Conservation (phyloP, 2,113 vertebrate genomes). For the Rhagologus leucostigma region DNA sequence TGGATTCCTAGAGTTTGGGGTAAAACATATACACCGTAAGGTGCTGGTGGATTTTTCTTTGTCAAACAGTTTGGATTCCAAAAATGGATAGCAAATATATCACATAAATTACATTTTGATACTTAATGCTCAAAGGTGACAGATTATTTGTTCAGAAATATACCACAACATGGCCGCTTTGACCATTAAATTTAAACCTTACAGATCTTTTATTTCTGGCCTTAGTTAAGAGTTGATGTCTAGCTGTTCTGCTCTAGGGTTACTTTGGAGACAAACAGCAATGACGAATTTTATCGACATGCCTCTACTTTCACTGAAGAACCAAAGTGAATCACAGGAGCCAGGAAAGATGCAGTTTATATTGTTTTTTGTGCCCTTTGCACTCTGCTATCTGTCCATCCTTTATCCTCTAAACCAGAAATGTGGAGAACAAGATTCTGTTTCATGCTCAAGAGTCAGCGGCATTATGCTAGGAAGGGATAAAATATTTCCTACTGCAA, state of each 20-base stretch:
- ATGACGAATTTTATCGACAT: background rate
- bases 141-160: background rate
- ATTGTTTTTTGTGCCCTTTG: background rate
- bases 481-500: background rate
- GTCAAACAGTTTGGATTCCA: too few species aligned
- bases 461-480: background rate
- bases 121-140: background rate
- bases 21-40: background rate
- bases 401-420: background rate
- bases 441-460: background rate
- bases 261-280: background rate
- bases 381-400: background rate
- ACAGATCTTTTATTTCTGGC: background rate
- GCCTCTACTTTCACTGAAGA: background rate
- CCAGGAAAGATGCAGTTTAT: background rate
- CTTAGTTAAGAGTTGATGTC: background rate
- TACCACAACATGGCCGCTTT: background rate
- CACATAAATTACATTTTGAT: background rate
- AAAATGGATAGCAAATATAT: background rate
- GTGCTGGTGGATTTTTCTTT: background rate
- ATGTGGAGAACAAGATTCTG: background rate
- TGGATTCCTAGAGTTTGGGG: background rate
- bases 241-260: background rate
- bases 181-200: background rate
- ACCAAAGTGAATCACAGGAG: background rate